A percentile compares a stretch with the other conserved stretches of the same genome.
Conservation (phyloP, 37 sponge, comb jelly and placozoan genomes). For the Hormiphora californensis region DNA sequence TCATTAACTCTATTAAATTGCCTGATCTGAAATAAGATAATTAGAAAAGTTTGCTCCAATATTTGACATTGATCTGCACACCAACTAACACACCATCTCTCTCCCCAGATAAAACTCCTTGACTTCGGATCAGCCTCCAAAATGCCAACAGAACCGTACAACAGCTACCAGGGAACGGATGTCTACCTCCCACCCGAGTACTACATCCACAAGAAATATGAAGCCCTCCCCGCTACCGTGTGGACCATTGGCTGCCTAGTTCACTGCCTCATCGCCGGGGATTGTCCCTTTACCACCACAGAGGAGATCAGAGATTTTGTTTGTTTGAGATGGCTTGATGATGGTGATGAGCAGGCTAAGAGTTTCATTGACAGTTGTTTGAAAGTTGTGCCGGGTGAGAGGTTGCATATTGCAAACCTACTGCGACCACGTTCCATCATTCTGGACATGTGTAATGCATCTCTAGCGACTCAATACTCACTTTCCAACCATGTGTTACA, state of each 20-base stretch:
- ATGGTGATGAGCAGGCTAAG: constrained; percentile 31
- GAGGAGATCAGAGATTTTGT: not conserved
- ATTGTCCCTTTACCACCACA: not conserved
- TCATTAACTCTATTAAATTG: too few species aligned
- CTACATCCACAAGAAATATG: not conserved
- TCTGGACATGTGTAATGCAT: too few species aligned
- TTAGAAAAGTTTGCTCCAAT: too few species aligned
- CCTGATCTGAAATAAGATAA: too few species aligned
- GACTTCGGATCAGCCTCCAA: constrained; percentile 40
- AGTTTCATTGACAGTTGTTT: not conserved
- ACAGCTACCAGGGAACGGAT: constrained; percentile 37
- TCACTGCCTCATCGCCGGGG: constrained; percentile 40
- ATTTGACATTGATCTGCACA: too few species aligned
- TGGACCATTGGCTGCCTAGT: constrained; percentile 52
- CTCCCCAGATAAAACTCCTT: constrained; percentile 5
- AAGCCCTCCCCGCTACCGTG: constrained; percentile 9
- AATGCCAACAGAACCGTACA: not conserved
- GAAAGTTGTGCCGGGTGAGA: not conserved
- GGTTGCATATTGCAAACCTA: not conserved
- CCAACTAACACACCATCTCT: too few species aligned
- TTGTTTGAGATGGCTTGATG: constrained; percentile 36
- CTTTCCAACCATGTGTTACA: too few species aligned
- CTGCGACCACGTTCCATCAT: too few species aligned
- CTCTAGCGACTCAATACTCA: too few species aligned
- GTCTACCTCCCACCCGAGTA: constrained; percentile 51